These are phyloP conservation scores for Bombus confusus DNA, from an alignment of 1,140 invertebrate genomes.

Conservation along the genomic window DNA sequence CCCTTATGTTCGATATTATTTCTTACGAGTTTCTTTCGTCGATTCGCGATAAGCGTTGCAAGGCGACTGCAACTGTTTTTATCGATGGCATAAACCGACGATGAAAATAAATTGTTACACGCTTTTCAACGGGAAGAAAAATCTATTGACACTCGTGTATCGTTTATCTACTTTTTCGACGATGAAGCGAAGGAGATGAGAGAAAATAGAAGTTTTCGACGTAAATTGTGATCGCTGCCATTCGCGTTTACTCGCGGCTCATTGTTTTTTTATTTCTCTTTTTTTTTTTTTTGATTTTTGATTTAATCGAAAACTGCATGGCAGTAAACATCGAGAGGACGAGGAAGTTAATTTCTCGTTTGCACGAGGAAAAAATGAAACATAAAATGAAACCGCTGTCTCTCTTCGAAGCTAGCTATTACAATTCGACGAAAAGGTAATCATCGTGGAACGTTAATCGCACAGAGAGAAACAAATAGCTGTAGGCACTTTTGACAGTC, in stretches of 20 bases:
- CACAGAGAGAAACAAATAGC: neutral
- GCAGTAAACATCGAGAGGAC: neutral
- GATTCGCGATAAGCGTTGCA: neutral
- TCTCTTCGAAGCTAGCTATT: neutral
- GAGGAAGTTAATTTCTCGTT: conserved; percentile 22
- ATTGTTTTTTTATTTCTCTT: neutral
- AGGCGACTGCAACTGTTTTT: neutral
- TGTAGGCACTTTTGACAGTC: too few species aligned
- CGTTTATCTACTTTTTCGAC: neutral
- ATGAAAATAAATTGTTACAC: neutral
- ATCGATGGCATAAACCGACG: neutral
- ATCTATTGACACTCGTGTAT: conserved; percentile 14
- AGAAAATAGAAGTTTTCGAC: neutral
- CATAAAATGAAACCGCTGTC: neutral
- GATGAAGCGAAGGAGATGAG: neutral
- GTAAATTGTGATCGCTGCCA: conserved; percentile 20
- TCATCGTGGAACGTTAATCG: neutral
- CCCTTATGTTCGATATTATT: neutral
- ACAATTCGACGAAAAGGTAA: neutral
- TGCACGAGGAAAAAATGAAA: neutral
- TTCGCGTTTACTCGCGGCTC: neutral
- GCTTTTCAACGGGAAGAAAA: neutral
- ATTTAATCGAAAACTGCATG: neutral
- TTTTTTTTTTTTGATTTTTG: neutral
- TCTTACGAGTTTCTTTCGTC: neutral